Evolutionary conservation across 2,113 vertebrate genomes (phyloP), one percentile per base, ranked within the genome.

Genomic region (Lepus timidus): DNA sequence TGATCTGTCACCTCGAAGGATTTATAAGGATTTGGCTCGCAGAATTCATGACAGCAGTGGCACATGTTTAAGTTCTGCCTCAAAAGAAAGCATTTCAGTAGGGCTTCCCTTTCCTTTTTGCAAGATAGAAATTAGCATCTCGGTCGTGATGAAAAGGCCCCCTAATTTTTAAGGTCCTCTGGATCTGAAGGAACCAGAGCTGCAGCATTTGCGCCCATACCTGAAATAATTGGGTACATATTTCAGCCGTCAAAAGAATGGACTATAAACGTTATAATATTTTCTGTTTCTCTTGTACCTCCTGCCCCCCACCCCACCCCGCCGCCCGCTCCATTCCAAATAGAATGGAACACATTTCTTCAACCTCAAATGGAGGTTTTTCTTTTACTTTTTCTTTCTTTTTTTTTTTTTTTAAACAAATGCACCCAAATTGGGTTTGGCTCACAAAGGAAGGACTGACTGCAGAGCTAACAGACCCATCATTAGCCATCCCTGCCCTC

Each of bases 401-500:
- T 90, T 85, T 81, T 85, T 85, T 94, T 83, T 94, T 93, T 87
- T 94, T 92, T 6, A 86, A 96, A 78, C 94, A 96, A 96, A 97
- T 97, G 96, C 85, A 96, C 96, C 96, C 95, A 97, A 96, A 97
- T 97, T 96, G 96, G 92, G 94, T 95, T 97, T 96, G 94, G 88
- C 84, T 96, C 96, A 96, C 95, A 97, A 97, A 97, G 92, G 93
- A 96, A 80, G 96, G 96, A 82, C 93, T 96, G 92, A 88, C 95
- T 97, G 90, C 88, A 90, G 82, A 81, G 90, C 97, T 97, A 95
- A 96, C 93, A 97, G 93, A 96, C 95, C 95, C 97, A 97, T 97
- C 97, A 97, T 97, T 96, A 97, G 96, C 93, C 96, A 96, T 96
- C 97, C 90, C 94, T 97, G 96, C 97, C 96, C 95, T 94, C 97